Percentiles rank a stretch among this genome's conserved stretches.
Evolutionary conservation across 2,888 invertebrate genomes (phyloP).

Genomic region (Noctua pronuba): DNA sequence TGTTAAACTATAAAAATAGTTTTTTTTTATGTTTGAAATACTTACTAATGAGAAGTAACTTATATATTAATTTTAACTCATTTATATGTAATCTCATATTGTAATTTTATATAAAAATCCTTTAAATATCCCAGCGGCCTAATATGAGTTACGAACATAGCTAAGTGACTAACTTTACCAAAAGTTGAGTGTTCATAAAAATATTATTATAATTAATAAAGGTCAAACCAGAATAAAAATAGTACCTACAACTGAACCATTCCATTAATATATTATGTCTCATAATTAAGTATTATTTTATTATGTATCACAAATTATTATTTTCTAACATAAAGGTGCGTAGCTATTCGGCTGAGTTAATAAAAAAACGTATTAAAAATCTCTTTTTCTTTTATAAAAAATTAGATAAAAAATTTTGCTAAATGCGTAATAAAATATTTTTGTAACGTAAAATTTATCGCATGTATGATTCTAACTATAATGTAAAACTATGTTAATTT

Average conservation of each 20-base stretch:
- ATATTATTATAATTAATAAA: conserved; percentile 55
- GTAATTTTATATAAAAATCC: conserved; percentile 70
- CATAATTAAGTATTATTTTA: conserved; percentile 70
- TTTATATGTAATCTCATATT: conserved; percentile 84
- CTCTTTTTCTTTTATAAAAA: conserved; percentile 60
- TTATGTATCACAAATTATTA: conserved; percentile 61
- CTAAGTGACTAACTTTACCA: conserved; percentile 73
- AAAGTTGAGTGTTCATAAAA: conserved; percentile 83
- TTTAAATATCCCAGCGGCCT: conserved; percentile 72
- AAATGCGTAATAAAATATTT: conserved; percentile 84
- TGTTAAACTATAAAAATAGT: conserved; percentile 23
- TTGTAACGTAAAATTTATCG: conserved; percentile 87
- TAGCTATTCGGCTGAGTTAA: conserved; percentile 62
- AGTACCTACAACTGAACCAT: conserved; percentile 75
- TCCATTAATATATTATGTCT: conserved; percentile 75
- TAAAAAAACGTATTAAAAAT: conserved; percentile 54
- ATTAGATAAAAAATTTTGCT: conserved; percentile 66
- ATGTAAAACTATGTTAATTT: conserved; percentile 81
- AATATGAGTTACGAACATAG: conserved; percentile 65
- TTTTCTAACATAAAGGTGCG: conserved; percentile 55
- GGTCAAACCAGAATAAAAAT: conserved; percentile 68
- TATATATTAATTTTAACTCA: conserved; percentile 60
- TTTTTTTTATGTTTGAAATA: conserved; percentile 39
- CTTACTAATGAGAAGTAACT: conserved; percentile 41
- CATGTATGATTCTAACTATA: conserved; percentile 84